Base-by-base conservation (phyloP, 2,113 vertebrate species). In the Hirundichthys speculiger region DNA sequence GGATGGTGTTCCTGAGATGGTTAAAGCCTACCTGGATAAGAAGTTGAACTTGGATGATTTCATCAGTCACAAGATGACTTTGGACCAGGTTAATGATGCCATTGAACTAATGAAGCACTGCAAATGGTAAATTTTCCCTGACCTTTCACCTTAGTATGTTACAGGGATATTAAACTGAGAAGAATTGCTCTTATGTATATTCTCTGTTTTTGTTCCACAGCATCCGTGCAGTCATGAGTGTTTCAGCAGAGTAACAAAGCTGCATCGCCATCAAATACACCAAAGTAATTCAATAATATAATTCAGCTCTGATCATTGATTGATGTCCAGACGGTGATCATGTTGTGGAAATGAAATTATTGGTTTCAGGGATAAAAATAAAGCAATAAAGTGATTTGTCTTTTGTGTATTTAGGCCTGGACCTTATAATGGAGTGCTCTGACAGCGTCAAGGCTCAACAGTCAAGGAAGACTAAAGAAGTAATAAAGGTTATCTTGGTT, bases 151-250 rank as follows among this genome's bases (percentile, higher is more conserved):
- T n/a, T n/a, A n/a, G n/a, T n/a, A n/a, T n/a, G n/a, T n/a, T n/a
- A n/a, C n/a, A n/a, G n/a, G n/a, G n/a, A n/a, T n/a, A n/a, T n/a
- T n/a, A n/a, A n/a, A n/a, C n/a, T n/a, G n/a, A n/a, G n/a, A n/a
- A n/a, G n/a, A n/a, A n/a, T n/a, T n/a, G n/a, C n/a, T n/a, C n/a
- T n/a, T n/a, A n/a, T n/a, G n/a, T n/a, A n/a, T n/a, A n/a, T 42
- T 14, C 25, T 39, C 1, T 25, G 0, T 18, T 63, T 82, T 69
- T 75, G 24, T 75, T 90, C 59, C 86, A 48, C 88, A 98, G 96
- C 82, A 94, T 98, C 88, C 93, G 96, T 73, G 86, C 89, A 0
- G 92, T 98, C 59, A 67, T 97, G 19, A 94, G 77, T 30, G 22
- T 94, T 66, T 94, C 91, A 59, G 62, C 77, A 18, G 46, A 88